Evolutionary conservation across 2,888 invertebrate species (phyloP).

Genomic region (Unio pictorum): DNA sequence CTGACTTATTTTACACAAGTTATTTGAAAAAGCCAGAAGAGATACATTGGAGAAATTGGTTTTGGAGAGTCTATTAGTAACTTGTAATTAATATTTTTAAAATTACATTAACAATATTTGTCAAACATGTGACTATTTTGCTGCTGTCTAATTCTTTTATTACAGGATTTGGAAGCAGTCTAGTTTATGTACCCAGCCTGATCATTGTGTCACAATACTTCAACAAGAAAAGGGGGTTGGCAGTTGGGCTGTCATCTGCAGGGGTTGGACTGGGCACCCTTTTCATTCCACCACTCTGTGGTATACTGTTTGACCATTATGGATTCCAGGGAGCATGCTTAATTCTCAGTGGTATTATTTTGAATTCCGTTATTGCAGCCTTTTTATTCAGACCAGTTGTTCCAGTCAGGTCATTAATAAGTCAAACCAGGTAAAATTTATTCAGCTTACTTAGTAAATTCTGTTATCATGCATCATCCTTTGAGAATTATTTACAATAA

Average conservation of each 20-base stretch:
- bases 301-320: slow-evolving; percentile 42
- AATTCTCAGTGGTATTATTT: slow-evolving; percentile 41
- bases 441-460: too few relatives aligned
- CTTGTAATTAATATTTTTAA: too few relatives aligned
- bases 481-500: too few relatives aligned
- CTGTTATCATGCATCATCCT: too few relatives aligned
- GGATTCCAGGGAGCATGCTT: slow-evolving; percentile 52
- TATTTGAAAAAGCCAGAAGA: neutral
- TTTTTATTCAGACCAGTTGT: slow-evolving; percentile 48
- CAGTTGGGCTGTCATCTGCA: slow-evolving; percentile 49
- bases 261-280: slow-evolving; percentile 60
- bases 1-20: too few relatives aligned
- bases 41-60: neutral
- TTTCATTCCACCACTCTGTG: slow-evolving; percentile 45
- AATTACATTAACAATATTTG: too few relatives aligned
- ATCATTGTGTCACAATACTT: slow-evolving; percentile 55
- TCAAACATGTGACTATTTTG: neutral
- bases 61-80: too few relatives aligned
- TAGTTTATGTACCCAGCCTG: slow-evolving; percentile 53
- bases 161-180: slow-evolving; percentile 53
- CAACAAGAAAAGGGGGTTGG: slow-evolving; percentile 52
- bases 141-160: neutral
- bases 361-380: slow-evolving; percentile 45
- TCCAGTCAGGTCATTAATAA: slow-evolving; percentile 9
- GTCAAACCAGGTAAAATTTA: too few relatives aligned